These are phyloP conservation scores for Pteria penguin DNA, from an alignment of 2,888 invertebrate genomes.

Conservation along the genomic window DNA sequence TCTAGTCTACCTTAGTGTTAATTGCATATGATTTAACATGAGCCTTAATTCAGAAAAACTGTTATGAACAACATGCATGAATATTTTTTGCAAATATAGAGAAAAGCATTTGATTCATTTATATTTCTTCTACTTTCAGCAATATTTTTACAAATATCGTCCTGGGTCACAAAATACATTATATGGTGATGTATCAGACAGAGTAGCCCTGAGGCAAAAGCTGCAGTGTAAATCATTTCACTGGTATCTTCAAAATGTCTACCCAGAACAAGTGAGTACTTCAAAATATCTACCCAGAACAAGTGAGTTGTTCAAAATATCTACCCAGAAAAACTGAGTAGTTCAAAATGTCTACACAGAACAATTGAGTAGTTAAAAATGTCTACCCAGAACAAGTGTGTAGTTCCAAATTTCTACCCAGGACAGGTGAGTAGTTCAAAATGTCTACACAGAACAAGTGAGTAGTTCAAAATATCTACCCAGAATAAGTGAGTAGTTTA, in stretches of 20 bases:
- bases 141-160: conserved; percentile 87
- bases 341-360: conserved; percentile 88
- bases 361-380: conserved; percentile 54
- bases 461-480: neutral
- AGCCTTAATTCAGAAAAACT: neutral
- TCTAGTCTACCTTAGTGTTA: too few species aligned
- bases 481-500: neutral
- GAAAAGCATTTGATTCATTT: neutral
- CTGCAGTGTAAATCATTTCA: conserved; percentile 90
- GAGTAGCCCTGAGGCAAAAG: conserved; percentile 86
- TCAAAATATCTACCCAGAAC: conserved; percentile 86
- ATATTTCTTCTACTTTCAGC: conserved; percentile 81
- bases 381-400: neutral
- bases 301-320: conserved; percentile 84
- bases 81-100: too few species aligned
- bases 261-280: conserved; percentile 82
- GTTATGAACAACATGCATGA: neutral
- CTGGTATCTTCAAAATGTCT: conserved; percentile 92
- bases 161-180: conserved; percentile 82
- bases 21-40: too few species aligned
- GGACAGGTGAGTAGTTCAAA: neutral
- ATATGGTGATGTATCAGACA: conserved; percentile 90
- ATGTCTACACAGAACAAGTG: neutral
- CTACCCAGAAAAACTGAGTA: conserved; percentile 82
- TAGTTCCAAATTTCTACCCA: neutral